phyloP scores from a whole-genome alignment of 2,797 vertebrate genomes.

The Eleutherodactylus coqui region DNA sequence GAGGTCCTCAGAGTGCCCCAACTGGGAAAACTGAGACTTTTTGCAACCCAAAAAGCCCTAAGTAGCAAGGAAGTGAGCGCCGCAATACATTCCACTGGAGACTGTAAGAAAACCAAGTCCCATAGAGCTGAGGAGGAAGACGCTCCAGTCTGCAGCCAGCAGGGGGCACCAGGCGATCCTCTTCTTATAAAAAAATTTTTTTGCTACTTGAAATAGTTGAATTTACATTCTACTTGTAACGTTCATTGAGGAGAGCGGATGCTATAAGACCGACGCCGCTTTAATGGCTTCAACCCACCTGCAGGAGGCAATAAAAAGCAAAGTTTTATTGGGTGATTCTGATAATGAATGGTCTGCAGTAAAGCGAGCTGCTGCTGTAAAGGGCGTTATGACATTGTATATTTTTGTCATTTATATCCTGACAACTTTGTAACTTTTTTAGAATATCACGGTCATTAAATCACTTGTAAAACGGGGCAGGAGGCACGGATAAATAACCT shows the following conservation, averaged over 20 bases:
- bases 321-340: conserved; percentile 6
- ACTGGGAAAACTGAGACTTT: neutral
- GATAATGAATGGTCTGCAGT: neutral
- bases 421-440: neutral
- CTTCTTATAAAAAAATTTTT: neutral
- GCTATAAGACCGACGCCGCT: conserved; percentile 94
- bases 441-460: neutral
- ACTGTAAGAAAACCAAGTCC: conserved; percentile 18
- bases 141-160: neutral
- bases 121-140: neutral
- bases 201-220: neutral
- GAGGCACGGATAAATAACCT: too few species aligned
- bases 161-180: neutral
- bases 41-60: neutral
- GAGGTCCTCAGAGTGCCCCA: neutral
- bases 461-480: neutral
- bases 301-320: conserved; percentile 62
- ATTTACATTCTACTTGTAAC: conserved; percentile 45
- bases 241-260: conserved; percentile 63
- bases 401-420: neutral
- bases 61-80: neutral
- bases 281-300: conserved; percentile 97
- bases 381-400: neutral
- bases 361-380: conserved; percentile 1
- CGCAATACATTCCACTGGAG: conserved; percentile 1